A percentile compares a stretch with the other conserved stretches of the same genome.
phyloP scores from a whole-genome alignment of 2,888 invertebrate species.

The Ligdia adustata region DNA sequence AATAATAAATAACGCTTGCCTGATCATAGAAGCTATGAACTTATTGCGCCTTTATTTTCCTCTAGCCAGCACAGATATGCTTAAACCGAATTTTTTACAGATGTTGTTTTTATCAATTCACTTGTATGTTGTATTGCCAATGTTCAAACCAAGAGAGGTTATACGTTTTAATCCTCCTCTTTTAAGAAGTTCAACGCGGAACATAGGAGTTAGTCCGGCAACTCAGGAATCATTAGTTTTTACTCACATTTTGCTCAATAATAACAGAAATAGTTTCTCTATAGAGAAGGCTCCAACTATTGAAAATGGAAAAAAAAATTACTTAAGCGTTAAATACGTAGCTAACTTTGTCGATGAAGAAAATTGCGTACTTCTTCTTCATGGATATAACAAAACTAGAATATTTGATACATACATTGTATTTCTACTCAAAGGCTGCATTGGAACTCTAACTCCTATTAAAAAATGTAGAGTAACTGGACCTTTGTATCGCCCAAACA shows the following conservation, averaged over 20 bases:
- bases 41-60: conserved; percentile 81
- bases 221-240: conserved; percentile 69
- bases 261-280: conserved; percentile 58
- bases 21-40: conserved; percentile 81
- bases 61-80: conserved; percentile 77
- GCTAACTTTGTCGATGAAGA: conserved; percentile 67
- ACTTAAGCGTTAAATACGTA: conserved; percentile 62
- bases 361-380: conserved; percentile 62
- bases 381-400: conserved; percentile 75
- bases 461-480: conserved; percentile 72
- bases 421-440: conserved; percentile 60
- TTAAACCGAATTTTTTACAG: conserved; percentile 80
- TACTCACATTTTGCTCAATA: conserved; percentile 61
- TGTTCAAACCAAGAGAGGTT: conserved; percentile 70
- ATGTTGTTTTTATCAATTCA: conserved; percentile 84
- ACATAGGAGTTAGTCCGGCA: conserved; percentile 64
- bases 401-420: conserved; percentile 73
- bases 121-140: conserved; percentile 82
- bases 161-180: conserved; percentile 75
- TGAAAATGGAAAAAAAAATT: conserved; percentile 68
- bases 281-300: conserved; percentile 62
- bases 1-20: conserved; percentile 83
- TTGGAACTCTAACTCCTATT: conserved; percentile 59
- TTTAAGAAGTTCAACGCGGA: conserved; percentile 64
- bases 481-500: conserved; percentile 67